A percentile compares a stretch with the other conserved stretches of the same genome.
Evolutionary conservation across 2,888 invertebrate genomes (phyloP).

Genomic region (Operophtera brumata): DNA sequence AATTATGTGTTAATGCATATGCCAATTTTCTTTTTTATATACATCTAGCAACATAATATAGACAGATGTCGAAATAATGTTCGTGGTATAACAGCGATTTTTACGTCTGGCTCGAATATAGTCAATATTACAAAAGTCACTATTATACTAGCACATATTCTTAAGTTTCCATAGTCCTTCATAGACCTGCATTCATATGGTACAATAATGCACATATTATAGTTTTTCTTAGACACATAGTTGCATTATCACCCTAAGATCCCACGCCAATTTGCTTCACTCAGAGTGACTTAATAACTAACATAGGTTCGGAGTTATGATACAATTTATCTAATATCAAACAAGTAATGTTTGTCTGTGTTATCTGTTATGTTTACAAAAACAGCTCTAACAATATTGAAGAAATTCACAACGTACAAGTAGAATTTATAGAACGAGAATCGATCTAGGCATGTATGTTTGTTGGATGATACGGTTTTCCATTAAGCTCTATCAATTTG

Average conservation of each 20-base stretch:
- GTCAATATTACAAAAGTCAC: background rate
- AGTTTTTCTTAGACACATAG: conserved; percentile 47
- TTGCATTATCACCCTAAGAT: conserved; percentile 45
- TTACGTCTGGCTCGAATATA: conserved; percentile 33
- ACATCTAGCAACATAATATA: conserved; percentile 11
- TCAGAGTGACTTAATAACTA: background rate
- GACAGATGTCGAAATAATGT: conserved; percentile 20
- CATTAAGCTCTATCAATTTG: no score
- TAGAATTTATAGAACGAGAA: no score
- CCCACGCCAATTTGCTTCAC: conserved; percentile 40
- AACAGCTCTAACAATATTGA: no score
- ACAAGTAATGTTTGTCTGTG: no score
- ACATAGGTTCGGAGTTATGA: no score
- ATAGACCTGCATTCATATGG: conserved; percentile 14
- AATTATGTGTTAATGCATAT: conserved; percentile 27
- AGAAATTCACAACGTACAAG: no score
- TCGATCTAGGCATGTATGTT: no score
- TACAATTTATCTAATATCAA: no score
- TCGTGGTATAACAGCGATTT: background rate
- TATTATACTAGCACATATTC: conserved; percentile 32
- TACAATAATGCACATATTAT: conserved; percentile 11
- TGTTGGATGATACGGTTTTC: no score
- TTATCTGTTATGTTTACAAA: no score
- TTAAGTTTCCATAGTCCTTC: conserved; percentile 17
- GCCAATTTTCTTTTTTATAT: conserved; percentile 44